Conservation (phyloP, 2,113 vertebrate species). For the Orycteropus afer region DNA sequence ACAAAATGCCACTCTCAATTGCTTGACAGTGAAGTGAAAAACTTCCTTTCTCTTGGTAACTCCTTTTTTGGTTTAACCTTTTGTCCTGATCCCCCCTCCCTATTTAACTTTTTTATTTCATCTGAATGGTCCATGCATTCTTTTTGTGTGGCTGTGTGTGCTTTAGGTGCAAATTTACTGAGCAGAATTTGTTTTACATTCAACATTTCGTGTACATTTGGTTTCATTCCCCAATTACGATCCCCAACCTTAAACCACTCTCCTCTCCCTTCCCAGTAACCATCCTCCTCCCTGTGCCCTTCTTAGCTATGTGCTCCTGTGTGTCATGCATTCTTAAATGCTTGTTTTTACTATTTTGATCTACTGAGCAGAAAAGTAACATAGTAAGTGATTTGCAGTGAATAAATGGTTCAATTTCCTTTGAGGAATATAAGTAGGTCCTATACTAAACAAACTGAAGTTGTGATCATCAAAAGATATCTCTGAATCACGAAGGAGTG, state of each 20-base stretch:
- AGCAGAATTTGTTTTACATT: too few species aligned
- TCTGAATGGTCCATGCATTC: background rate
- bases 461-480: constrained; percentile 47
- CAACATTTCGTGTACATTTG: too few species aligned
- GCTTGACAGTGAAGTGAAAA: constrained; percentile 49
- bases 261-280: too few species aligned
- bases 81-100: background rate
- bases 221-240: too few species aligned
- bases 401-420: constrained; percentile 41
- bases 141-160: too few species aligned
- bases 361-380: background rate
- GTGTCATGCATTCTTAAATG: background rate
- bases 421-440: background rate
- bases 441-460: background rate
- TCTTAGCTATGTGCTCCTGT: too few species aligned
- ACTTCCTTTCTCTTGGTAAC: background rate
- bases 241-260: too few species aligned
- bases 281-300: too few species aligned
- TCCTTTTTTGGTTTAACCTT: constrained; percentile 11
- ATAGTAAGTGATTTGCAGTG: constrained; percentile 42
- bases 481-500: background rate
- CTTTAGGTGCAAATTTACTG: too few species aligned
- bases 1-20: constrained; percentile 27
- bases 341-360: constrained; percentile 39
- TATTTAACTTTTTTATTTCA: constrained; percentile 45